Conservation (phyloP, 2,888 invertebrate genomes). For the Theretra japonica region DNA sequence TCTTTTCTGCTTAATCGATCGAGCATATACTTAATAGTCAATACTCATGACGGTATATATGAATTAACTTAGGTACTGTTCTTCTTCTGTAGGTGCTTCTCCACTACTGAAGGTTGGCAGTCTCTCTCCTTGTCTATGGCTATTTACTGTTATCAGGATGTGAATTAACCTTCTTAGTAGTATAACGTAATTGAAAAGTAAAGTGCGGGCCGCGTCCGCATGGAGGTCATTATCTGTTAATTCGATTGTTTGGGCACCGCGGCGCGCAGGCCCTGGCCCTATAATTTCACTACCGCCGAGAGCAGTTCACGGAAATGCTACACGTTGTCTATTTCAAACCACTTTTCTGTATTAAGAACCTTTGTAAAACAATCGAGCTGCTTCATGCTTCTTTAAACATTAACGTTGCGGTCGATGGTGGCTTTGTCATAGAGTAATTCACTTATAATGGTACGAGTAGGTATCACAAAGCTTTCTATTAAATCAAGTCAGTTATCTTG, state of each 20-base stretch:
- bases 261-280: constrained; percentile 64
- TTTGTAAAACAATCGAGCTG: constrained; percentile 16
- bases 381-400: neutral
- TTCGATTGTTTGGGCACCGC: constrained; percentile 79
- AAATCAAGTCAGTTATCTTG: neutral
- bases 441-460: neutral
- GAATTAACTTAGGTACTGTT: neutral
- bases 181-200: neutral
- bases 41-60: neutral
- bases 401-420: neutral
- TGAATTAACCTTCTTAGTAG: neutral
- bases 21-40: neutral
- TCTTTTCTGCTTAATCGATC: neutral
- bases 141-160: neutral
- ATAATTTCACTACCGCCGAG: constrained; percentile 71
- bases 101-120: too few relatives aligned
- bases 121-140: too few relatives aligned
- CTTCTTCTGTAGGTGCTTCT: too few relatives aligned
- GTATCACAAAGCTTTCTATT: neutral
- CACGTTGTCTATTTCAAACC: constrained; percentile 30
- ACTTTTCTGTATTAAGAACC: constrained; percentile 24
- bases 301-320: constrained; percentile 62
- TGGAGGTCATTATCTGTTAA: constrained; percentile 73
- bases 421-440: neutral
- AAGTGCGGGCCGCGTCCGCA: constrained; percentile 29